A percentile compares a stretch with the other conserved stretches of the same genome.
Conservation (phyloP, 2,797 vertebrate genomes). For the Sarcophilus harrisii region DNA sequence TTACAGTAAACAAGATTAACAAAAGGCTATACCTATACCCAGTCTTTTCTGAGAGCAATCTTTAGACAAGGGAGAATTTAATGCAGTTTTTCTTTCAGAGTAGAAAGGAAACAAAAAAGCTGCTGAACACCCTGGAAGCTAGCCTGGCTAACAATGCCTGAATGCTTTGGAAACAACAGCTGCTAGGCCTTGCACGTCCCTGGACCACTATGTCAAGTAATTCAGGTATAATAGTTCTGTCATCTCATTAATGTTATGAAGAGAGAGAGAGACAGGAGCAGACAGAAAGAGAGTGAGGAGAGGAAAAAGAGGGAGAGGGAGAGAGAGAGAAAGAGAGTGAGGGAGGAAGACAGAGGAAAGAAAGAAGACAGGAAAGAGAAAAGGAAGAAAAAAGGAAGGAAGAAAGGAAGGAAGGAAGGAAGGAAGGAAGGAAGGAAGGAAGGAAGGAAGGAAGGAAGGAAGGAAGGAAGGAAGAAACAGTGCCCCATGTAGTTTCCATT, state of each 20-base stretch:
- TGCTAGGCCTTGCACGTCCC: background rate
- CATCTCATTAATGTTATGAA: background rate
- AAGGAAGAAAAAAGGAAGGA: background rate
- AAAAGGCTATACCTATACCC: background rate
- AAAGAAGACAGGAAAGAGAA: no score
- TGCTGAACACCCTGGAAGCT: background rate
- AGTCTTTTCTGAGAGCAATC: background rate
- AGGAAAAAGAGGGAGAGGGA: no score
- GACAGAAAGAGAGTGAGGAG: no score
- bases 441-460: no score
- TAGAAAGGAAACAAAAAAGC: background rate
- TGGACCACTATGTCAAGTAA: background rate
- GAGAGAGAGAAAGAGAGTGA: background rate
- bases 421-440: no score
- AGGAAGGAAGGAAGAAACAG: background rate
- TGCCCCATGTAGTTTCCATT: background rate
- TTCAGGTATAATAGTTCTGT: background rate
- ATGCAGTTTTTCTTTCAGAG: background rate
- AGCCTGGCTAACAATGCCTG: background rate
- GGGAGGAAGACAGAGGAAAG: no score
- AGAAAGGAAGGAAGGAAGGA: accelerated
- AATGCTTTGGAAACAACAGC: background rate
- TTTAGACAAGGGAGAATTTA: background rate
- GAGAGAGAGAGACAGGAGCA: background rate
- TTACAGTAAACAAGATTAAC: background rate